These are phyloP conservation scores for Aselliscus stoliczkanus DNA, from an alignment of 2,797 vertebrate genomes.

Conservation along the genomic window DNA sequence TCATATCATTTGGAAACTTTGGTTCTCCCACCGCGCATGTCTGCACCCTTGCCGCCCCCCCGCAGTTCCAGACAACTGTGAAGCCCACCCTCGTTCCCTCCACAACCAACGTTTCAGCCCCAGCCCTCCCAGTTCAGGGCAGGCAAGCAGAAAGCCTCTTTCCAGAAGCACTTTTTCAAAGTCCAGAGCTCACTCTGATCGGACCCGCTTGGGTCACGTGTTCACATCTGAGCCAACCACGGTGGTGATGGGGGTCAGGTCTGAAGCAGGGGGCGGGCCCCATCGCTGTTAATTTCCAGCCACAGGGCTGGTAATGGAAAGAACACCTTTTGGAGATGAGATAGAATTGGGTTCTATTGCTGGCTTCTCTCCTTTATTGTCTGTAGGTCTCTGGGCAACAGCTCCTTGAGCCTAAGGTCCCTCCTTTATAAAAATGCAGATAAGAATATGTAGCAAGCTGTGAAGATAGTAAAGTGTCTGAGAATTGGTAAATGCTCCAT, in stretches of 20 bases:
- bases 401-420: background rate
- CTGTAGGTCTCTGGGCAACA: background rate
- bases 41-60: background rate
- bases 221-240: background rate
- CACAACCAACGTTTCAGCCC: background rate
- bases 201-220: background rate
- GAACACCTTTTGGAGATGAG: background rate
- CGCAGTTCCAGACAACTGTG: no score
- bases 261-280: background rate
- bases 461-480: background rate
- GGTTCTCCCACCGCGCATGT: background rate
- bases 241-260: background rate
- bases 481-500: background rate
- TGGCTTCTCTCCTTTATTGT: background rate
- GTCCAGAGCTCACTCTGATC: background rate
- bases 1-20: background rate
- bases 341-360: background rate
- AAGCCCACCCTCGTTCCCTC: background rate
- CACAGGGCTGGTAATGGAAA: background rate
- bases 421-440: background rate
- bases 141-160: background rate
- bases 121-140: background rate
- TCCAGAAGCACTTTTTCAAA: background rate
- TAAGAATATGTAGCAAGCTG: background rate
- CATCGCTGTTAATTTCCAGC: background rate